Percentiles rank a stretch among this genome's conserved stretches.
These are phyloP conservation scores for Aldabrachelys gigantea DNA, from an alignment of 2,113 vertebrate genomes.

Conservation along the genomic window DNA sequence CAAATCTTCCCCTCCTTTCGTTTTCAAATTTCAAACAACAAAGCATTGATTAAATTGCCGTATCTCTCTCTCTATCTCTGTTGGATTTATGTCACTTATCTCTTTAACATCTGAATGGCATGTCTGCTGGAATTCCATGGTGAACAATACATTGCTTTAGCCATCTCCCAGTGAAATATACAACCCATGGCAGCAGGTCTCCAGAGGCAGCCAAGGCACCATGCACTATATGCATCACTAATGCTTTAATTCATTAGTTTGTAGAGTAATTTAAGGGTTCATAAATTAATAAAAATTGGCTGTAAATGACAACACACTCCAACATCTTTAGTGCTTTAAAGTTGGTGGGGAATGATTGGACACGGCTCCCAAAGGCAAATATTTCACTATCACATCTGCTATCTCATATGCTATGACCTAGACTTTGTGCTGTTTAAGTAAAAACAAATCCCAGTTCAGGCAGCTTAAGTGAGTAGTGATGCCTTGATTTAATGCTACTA, in stretches of 20 bases:
- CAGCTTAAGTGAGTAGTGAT: neutral
- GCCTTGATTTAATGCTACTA: neutral
- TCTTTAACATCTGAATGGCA: neutral
- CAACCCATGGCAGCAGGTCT: neutral
- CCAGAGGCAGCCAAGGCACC: accelerated
- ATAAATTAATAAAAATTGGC: neutral
- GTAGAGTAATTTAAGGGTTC: neutral
- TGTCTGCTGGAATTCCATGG: neutral
- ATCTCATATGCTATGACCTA: neutral
- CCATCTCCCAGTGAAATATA: neutral
- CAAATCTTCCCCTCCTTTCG: neutral
- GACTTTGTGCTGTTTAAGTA: neutral
- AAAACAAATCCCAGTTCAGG: neutral
- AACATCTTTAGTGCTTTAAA: neutral
- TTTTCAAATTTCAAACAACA: neutral
- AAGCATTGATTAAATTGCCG: neutral
- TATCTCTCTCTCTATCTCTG: accelerated
- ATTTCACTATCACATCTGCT: neutral
- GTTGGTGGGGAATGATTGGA: neutral
- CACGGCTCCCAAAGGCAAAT: neutral
- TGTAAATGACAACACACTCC: neutral
- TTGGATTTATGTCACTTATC: neutral
- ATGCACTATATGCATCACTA: neutral
- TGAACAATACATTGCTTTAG: neutral
- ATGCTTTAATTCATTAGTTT: neutral